Evolutionary conservation across 2,113 vertebrate genomes (phyloP).

Genomic region (Calypte anna): DNA sequence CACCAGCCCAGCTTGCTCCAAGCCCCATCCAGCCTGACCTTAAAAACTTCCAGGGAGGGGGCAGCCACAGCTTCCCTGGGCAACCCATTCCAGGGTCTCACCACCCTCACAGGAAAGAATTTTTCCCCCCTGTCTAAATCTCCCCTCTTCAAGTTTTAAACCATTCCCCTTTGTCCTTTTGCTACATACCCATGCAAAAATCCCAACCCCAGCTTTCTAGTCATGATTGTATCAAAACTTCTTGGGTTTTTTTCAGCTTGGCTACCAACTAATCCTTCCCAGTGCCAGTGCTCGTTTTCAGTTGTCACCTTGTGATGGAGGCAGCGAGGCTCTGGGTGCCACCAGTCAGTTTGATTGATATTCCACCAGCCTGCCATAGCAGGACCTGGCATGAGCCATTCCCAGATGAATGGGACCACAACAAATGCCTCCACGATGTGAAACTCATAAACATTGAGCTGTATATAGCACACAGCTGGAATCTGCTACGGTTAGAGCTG

Average conservation of each 20-base stretch:
- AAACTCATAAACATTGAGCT: not conserved
- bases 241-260: not conserved
- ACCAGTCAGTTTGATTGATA: not conserved
- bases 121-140: too few species aligned
- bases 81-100: too few species aligned
- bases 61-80: too few species aligned
- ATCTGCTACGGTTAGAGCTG: not conserved
- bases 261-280: not conserved
- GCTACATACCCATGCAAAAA: too few species aligned
- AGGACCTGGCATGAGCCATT: not conserved
- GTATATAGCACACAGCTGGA: constrained; percentile 11
- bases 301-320: not conserved
- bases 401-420: not conserved
- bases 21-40: too few species aligned
- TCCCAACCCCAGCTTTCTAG: too few species aligned
- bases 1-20: too few species aligned
- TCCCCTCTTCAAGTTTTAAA: too few species aligned
- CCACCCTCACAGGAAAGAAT: too few species aligned
- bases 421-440: not conserved
- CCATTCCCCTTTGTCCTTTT: too few species aligned
- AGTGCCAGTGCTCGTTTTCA: fast-evolving
- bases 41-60: too few species aligned
- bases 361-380: fast-evolving
- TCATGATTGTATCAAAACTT: not conserved
- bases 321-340: not conserved